Conservation (phyloP, 2,113 vertebrate genomes). For the Neodon shergylaensis region DNA sequence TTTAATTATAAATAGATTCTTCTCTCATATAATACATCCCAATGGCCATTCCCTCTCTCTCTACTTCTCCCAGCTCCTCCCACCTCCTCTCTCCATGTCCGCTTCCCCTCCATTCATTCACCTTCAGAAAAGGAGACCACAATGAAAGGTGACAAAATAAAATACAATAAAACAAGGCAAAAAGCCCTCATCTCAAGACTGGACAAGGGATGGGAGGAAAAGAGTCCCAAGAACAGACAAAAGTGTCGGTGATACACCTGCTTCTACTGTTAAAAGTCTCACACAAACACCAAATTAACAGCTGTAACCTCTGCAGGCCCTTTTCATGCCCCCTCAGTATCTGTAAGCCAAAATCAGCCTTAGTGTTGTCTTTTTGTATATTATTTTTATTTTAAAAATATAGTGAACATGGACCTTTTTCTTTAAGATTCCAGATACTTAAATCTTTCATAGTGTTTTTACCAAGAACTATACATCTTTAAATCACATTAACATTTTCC, state of each 20-base stretch:
- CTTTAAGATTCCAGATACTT: not conserved
- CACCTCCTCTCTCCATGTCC: not conserved
- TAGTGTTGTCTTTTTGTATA: not conserved
- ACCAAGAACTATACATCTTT: constrained; percentile 2
- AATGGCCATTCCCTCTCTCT: not conserved
- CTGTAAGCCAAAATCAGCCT: not conserved
- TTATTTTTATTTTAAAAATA: not conserved
- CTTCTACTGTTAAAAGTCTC: not conserved
- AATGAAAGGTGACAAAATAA: not conserved
- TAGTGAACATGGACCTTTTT: constrained; percentile 1
- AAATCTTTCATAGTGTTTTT: not conserved
- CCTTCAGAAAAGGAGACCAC: not conserved
- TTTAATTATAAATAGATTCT: not conserved
- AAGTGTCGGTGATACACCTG: not conserved
- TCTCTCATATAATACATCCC: not conserved
- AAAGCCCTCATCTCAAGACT: not conserved
- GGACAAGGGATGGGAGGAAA: not conserved
- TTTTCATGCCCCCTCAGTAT: not conserved
- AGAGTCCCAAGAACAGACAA: not conserved
- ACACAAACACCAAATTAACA: not conserved
- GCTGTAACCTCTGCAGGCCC: not conserved
- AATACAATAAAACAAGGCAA: not conserved
- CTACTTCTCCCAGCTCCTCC: not conserved
- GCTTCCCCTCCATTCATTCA: not conserved
- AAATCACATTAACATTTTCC: not conserved